phyloP scores from a whole-genome alignment of 2,113 vertebrate genomes.

The Brienomyrus brachyistius region DNA sequence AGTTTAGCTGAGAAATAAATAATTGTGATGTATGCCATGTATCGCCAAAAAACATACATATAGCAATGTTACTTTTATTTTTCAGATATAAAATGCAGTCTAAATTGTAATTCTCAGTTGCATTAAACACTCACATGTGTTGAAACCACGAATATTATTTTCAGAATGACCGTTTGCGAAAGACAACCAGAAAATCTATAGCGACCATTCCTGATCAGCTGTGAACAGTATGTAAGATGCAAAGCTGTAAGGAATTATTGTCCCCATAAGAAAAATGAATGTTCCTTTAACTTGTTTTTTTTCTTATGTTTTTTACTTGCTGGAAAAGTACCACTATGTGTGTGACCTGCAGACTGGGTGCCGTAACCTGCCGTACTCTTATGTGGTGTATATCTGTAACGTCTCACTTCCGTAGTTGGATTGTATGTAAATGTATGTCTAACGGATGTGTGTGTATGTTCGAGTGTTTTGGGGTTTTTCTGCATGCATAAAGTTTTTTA shows the following conservation, averaged over 20 bases:
- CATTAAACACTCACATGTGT: background rate
- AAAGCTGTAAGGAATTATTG: background rate
- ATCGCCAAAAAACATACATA: background rate
- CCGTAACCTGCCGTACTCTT: background rate
- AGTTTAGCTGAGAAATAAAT: background rate
- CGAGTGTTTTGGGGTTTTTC: background rate
- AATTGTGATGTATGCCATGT: background rate
- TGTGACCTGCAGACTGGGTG: background rate
- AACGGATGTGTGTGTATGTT: background rate
- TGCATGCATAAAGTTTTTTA: slow-evolving; percentile 23
- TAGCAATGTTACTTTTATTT: background rate
- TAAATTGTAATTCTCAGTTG: background rate
- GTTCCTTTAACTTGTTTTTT: background rate
- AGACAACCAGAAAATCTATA: background rate
- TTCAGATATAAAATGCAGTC: background rate
- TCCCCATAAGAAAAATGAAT: background rate
- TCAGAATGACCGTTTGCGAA: background rate
- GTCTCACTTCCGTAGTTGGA: background rate
- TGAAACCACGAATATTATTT: background rate
- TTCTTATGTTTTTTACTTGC: background rate
- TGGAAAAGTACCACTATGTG: background rate
- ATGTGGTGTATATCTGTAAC: background rate
- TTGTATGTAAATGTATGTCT: background rate
- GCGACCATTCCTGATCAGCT: background rate
- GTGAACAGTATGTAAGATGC: background rate